Evolutionary conservation across 2,113 vertebrate genomes (phyloP).

Genomic region (Bufo bufo): DNA sequence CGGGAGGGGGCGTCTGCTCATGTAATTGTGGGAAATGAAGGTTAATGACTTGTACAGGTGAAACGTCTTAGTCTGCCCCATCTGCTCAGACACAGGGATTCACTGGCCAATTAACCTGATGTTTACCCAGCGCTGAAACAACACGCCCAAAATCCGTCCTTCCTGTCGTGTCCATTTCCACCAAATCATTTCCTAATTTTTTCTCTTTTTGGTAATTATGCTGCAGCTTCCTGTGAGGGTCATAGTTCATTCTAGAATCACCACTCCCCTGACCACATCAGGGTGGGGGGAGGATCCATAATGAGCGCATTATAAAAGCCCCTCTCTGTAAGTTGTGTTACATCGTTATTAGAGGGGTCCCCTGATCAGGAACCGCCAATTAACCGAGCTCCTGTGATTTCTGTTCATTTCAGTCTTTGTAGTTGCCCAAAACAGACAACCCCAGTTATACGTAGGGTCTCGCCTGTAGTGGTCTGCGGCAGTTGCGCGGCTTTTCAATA

Average conservation of each 20-base stretch:
- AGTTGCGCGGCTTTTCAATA: too few species aligned
- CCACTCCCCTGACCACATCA: background rate
- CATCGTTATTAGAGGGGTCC: too few species aligned
- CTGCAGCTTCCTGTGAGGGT: background rate
- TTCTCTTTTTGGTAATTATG: background rate
- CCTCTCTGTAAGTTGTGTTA: too few species aligned
- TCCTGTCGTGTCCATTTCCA: background rate
- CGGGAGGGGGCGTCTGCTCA: too few species aligned
- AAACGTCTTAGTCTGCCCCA: background rate
- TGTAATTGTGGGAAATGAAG: background rate
- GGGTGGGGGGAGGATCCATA: background rate
- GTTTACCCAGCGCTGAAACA: background rate
- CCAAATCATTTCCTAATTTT: background rate
- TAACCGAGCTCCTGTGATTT: too few species aligned
- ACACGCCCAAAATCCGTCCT: background rate
- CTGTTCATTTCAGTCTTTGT: too few species aligned
- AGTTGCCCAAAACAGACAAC: too few species aligned
- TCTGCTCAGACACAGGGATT: background rate
- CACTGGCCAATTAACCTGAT: background rate
- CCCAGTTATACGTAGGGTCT: too few species aligned
- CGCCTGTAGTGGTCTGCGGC: too few species aligned
- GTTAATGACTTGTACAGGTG: constrained; percentile 24
- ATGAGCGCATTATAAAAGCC: background rate
- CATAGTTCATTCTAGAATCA: background rate
- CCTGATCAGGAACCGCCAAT: too few species aligned